Base-by-base conservation (phyloP, 2,888 invertebrate species). In the Chelonus formosanus region DNA sequence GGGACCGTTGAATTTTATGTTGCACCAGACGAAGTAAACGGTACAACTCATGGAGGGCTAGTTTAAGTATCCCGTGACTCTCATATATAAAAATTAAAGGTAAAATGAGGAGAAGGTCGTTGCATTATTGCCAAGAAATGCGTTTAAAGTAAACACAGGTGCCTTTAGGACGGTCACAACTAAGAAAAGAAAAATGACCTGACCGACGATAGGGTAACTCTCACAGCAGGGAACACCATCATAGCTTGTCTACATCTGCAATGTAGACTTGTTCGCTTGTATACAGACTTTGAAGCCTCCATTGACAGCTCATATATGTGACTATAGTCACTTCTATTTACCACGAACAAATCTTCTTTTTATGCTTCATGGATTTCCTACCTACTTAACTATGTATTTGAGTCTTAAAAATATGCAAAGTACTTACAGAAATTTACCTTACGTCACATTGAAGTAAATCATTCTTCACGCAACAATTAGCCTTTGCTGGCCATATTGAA, bases 71-170 rank as follows among this genome's bases (percentile, higher is more conserved):
- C 40, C 6, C 40, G 3, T 45, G 45, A 31, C 43, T 43, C 3
- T 8, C 20, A n/a, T 32, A 57, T 57, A 57, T 44, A 20, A 20
- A 20, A 20, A 65, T 48, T 48, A 65, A 54, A 60, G 47, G 40
- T 48, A 59, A 32, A 64, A 63, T n/a, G 50, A 60, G 53, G 59
- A 6, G 50, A 40, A 63, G 65, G 55, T 65, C 62, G 47, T 64
- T 52, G 65, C 67, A 73, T 74, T 75, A 74, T 74, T 74, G 71
- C 70, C 73, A 71, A 75, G 74, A 72, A 69, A 71, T 71, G 67
- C 63, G 63, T 52, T 47, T 55, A 74, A 63, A 71, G 75, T 76
- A 79, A 77, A 79, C 74, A 78, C 79, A 77, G 78, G 75, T 79
- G 78, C 71, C 44, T 60, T 44, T 35, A 54, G 52, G 50, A 54